Evolutionary conservation across 2,797 vertebrate species (phyloP).

Genomic region (Dallia pectoralis): DNA sequence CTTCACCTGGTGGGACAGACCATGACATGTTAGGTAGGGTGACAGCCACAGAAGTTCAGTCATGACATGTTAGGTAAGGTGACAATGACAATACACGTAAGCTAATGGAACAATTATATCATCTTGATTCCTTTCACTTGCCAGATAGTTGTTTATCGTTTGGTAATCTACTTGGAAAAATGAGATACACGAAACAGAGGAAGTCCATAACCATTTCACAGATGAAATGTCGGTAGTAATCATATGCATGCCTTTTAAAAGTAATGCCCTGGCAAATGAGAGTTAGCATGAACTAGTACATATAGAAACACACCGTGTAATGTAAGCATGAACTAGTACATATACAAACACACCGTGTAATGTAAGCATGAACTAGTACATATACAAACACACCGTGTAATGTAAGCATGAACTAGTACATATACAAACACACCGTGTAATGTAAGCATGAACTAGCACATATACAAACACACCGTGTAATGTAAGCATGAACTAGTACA

Average conservation of each 20-base stretch:
- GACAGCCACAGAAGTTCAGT: neutral
- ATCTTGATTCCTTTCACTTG: neutral
- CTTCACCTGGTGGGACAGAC: slow-evolving; percentile 84
- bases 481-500: neutral
- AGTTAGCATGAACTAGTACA: neutral
- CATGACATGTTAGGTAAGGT: too few relatives aligned
- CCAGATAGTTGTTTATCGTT: neutral
- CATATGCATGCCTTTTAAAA: neutral
- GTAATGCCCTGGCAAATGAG: neutral
- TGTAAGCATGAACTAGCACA: neutral
- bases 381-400: neutral
- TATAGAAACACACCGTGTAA: neutral
- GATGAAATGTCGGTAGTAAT: neutral
- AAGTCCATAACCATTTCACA: neutral
- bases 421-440: neutral
- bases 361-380: neutral
- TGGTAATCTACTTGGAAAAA: neutral
- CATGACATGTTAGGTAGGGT: neutral
- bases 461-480: neutral
- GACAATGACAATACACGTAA: too few relatives aligned
- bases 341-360: neutral
- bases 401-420: neutral
- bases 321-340: neutral
- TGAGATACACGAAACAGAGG: neutral
- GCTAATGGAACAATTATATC: neutral